These are phyloP conservation scores for Hyles lineata DNA, from an alignment of 2,888 invertebrate species.

Conservation along the genomic window DNA sequence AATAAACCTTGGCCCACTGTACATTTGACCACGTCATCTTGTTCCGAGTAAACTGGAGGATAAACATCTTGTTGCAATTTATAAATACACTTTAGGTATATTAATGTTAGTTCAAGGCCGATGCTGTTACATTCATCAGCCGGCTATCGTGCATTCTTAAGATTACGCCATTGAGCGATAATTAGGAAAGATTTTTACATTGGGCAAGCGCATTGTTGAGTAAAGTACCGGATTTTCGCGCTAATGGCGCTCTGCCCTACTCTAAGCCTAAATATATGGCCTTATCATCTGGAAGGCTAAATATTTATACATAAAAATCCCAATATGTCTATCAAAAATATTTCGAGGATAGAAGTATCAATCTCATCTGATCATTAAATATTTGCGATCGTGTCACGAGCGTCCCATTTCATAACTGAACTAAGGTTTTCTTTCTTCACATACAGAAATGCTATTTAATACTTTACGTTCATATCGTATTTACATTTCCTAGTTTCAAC, in stretches of 20 bases:
- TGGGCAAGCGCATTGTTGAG: no score
- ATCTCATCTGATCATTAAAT: background rate
- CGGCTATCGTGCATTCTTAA: no score
- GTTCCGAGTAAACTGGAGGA: constrained; percentile 37
- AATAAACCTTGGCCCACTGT: constrained; percentile 56
- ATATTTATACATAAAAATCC: no score
- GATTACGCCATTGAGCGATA: no score
- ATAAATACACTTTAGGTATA: background rate
- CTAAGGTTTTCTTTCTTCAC: background rate
- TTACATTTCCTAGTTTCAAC: constrained; percentile 1
- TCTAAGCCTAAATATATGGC: no score
- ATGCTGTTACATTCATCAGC: background rate
- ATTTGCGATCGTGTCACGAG: background rate
- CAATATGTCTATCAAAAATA: background rate
- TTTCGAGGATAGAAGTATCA: background rate
- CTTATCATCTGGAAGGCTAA: no score
- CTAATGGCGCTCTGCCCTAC: no score
- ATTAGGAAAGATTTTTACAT: no score
- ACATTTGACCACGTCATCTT: constrained; percentile 34
- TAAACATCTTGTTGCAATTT: constrained; percentile 7
- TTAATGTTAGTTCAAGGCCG: background rate
- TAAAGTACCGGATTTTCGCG: no score
- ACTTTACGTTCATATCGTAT: constrained; percentile 25
- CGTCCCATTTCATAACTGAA: background rate
- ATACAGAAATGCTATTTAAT: constrained; percentile 9